phyloP scores from a whole-genome alignment of 2,888 invertebrate species.

The Panopea generosa region DNA sequence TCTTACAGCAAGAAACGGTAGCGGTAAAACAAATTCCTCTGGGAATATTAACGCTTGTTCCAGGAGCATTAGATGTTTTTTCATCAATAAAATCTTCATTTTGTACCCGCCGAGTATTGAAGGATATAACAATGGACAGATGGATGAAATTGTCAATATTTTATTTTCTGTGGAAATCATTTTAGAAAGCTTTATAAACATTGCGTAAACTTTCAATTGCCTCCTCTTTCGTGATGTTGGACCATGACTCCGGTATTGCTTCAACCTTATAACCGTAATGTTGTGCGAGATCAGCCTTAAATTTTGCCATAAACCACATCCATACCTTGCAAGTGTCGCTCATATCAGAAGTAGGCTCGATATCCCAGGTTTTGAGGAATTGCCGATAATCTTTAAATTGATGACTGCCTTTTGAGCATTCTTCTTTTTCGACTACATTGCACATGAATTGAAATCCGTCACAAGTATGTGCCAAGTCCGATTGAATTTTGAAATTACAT shows the following conservation, averaged over 20 bases:
- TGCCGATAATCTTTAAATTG: neutral
- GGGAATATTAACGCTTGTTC: too few species aligned
- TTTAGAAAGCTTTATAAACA: too few species aligned
- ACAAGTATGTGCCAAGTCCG: neutral
- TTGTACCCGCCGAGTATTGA: too few species aligned
- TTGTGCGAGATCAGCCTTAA: neutral
- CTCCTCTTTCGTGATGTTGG: slow-evolving; percentile 44
- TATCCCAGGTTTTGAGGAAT: neutral
- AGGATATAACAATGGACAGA: too few species aligned
- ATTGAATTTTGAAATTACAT: slow-evolving; percentile 10
- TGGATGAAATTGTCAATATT: too few species aligned
- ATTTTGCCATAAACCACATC: slow-evolving; percentile 12
- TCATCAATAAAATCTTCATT: too few species aligned
- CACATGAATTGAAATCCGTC: neutral
- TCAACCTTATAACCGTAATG: neutral
- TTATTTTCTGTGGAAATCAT: too few species aligned
- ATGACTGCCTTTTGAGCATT: too few species aligned
- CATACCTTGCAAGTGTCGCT: slow-evolving; percentile 5
- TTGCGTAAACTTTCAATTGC: neutral
- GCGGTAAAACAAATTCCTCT: too few species aligned
- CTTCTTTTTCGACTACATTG: too few species aligned
- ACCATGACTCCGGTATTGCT: slow-evolving; percentile 5
- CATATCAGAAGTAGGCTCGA: slow-evolving; percentile 2
- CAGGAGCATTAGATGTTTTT: too few species aligned
- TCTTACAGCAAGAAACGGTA: too few species aligned